A percentile compares a stretch with the other conserved stretches of the same genome.
phyloP scores from a whole-genome alignment of 64 coral and sea anemone species.

The Pocillopora verrucosa region DNA sequence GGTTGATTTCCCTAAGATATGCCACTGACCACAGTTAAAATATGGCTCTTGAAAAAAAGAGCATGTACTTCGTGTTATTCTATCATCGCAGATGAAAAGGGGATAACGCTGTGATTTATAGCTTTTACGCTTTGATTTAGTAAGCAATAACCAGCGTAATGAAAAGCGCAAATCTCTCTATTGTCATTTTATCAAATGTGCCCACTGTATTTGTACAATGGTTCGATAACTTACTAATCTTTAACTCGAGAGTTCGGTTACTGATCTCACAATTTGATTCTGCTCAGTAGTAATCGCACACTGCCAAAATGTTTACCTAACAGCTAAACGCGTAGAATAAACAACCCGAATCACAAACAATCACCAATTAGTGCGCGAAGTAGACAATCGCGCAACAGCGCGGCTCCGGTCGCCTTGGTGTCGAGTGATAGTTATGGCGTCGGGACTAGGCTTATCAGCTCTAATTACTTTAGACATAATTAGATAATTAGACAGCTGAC shows the following conservation, averaged over 20 bases:
- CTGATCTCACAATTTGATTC: constrained; percentile 62
- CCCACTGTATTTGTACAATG: neutral
- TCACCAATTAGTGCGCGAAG: constrained; percentile 54
- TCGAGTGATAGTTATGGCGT: constrained; percentile 52
- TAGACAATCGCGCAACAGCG: constrained; percentile 29
- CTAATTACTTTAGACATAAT: constrained; percentile 84
- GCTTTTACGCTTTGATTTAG: neutral
- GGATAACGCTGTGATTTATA: constrained; percentile 20
- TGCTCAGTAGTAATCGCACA: constrained; percentile 35
- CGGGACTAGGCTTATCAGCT: constrained; percentile 82
- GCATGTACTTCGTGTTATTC: neutral
- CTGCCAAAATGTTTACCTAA: constrained; percentile 40
- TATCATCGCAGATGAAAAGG: constrained; percentile 36
- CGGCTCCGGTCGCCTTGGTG: constrained; percentile 55
- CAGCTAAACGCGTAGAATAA: constrained; percentile 58
- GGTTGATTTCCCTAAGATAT: neutral
- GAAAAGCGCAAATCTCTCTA: neutral
- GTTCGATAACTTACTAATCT: neutral
- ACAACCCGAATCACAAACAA: constrained; percentile 59
- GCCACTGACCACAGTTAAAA: neutral
- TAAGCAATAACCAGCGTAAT: neutral
- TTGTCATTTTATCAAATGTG: neutral
- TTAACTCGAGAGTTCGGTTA: constrained; percentile 18
- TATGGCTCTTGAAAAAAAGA: neutral
- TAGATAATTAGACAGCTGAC: constrained; percentile 97